phyloP scores from a whole-genome alignment of 2,797 vertebrate genomes.

The Leptodactylus fallax region DNA sequence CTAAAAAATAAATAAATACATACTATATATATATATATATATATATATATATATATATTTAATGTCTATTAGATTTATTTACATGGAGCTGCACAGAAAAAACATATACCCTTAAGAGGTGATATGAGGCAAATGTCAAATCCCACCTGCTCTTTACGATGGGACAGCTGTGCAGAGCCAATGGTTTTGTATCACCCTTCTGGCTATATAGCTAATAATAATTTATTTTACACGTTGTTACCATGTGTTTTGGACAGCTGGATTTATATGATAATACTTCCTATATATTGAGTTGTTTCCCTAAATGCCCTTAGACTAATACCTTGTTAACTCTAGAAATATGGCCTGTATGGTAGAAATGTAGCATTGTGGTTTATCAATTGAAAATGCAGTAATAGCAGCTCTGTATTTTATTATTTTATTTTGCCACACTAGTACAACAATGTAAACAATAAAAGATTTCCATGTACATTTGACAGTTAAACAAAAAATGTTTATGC shows the following conservation, averaged over 20 bases:
- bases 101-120: conserved; percentile 44
- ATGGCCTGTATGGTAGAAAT: background rate
- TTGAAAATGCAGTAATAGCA: background rate
- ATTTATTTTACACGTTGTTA: conserved; percentile 52
- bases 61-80: background rate
- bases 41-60: background rate
- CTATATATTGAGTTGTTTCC: conserved; percentile 40
- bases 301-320: conserved; percentile 45
- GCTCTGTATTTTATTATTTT: background rate
- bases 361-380: background rate
- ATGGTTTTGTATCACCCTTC: conserved; percentile 52
- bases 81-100: conserved; percentile 18
- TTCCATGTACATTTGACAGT: background rate
- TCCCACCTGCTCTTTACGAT: conserved; percentile 61
- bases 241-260: conserved; percentile 58
- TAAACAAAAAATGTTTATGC: background rate
- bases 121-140: conserved; percentile 55
- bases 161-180: conserved; percentile 55
- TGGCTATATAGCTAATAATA: conserved; percentile 51
- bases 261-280: conserved; percentile 44
- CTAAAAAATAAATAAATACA: no score
- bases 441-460: conserved; percentile 1
- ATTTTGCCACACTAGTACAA: background rate
- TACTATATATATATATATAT: background rate
- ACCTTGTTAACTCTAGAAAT: conserved; percentile 42